Conservation (phyloP, 2,113 vertebrate species). For the Sebastes schlegelii region DNA sequence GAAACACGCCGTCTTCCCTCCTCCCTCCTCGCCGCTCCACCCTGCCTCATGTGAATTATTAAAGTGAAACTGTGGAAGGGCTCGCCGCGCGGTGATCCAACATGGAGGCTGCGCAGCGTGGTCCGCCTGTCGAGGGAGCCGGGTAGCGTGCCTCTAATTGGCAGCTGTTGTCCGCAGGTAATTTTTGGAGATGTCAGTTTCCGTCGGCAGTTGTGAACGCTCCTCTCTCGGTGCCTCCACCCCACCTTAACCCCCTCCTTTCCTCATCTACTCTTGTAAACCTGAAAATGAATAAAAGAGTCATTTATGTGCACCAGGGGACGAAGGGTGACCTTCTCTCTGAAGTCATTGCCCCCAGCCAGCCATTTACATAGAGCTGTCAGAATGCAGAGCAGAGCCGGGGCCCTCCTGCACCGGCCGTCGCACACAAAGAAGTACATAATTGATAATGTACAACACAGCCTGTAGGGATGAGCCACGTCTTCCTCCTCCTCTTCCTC, state of each 20-base stretch:
- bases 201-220: slow-evolving; percentile 18
- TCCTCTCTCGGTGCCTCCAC: slow-evolving; percentile 22
- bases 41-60: slow-evolving; percentile 59
- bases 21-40: slow-evolving; percentile 7
- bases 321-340: slow-evolving; percentile 86
- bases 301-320: slow-evolving; percentile 83
- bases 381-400: slow-evolving; percentile 72
- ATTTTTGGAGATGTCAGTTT: slow-evolving; percentile 75
- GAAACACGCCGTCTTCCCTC: slow-evolving; percentile 21
- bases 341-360: slow-evolving; percentile 86
- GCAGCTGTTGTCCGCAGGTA: slow-evolving; percentile 76
- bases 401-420: slow-evolving; percentile 60
- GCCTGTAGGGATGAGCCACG: slow-evolving; percentile 75
- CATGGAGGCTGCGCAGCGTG: slow-evolving; percentile 48
- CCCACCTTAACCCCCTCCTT: slow-evolving; percentile 53
- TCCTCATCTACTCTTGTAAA: slow-evolving; percentile 77
- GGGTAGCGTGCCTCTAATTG: slow-evolving; percentile 68
- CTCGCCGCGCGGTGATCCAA: slow-evolving; percentile 47
- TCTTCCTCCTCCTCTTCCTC: slow-evolving; percentile 52
- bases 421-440: slow-evolving; percentile 79
- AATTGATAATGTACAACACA: slow-evolving; percentile 83
- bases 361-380: slow-evolving; percentile 87
- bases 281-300: slow-evolving; percentile 84
- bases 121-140: slow-evolving; percentile 30
- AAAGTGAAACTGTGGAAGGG: slow-evolving; percentile 57